Evolutionary conservation across 1,140 invertebrate genomes (phyloP).

Genomic region (Drosophila athabasca): DNA sequence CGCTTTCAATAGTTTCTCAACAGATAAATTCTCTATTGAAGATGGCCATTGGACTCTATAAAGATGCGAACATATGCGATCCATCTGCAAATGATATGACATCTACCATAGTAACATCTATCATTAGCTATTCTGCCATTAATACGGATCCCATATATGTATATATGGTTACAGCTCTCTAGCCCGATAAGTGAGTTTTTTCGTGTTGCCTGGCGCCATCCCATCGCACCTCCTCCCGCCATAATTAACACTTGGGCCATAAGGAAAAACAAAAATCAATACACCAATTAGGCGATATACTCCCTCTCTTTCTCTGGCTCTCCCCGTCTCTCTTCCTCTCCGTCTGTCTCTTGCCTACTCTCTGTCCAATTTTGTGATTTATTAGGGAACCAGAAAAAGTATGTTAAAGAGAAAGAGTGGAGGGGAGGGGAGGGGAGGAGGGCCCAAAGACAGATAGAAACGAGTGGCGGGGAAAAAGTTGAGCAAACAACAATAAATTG

Average conservation of each 20-base stretch:
- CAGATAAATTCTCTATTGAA: no score
- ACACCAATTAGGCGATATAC: constrained; percentile 54
- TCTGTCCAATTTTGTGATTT: constrained; percentile 61
- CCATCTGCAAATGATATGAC: no score
- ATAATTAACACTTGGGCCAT: constrained; percentile 27
- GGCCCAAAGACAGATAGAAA: background rate
- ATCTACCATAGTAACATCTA: no score
- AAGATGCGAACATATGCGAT: no score
- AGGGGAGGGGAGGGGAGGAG: no score
- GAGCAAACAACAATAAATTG: constrained; percentile 67
- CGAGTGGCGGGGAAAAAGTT: constrained; percentile 22
- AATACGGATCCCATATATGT: constrained; percentile 2
- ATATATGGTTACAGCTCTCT: background rate
- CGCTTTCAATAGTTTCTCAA: no score
- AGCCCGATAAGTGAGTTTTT: background rate
- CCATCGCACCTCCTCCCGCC: background rate
- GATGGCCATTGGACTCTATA: no score
- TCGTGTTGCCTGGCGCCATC: constrained; percentile 20
- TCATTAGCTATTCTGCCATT: constrained; percentile 1
- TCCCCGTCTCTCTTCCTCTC: background rate
- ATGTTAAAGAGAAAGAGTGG: background rate
- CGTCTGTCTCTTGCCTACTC: background rate
- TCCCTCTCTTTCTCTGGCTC: no score
- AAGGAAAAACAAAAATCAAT: constrained; percentile 59
- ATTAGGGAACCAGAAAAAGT: constrained; percentile 27